Conservation (phyloP, 2,797 vertebrate genomes). For the Mormyrops boulengeri region DNA sequence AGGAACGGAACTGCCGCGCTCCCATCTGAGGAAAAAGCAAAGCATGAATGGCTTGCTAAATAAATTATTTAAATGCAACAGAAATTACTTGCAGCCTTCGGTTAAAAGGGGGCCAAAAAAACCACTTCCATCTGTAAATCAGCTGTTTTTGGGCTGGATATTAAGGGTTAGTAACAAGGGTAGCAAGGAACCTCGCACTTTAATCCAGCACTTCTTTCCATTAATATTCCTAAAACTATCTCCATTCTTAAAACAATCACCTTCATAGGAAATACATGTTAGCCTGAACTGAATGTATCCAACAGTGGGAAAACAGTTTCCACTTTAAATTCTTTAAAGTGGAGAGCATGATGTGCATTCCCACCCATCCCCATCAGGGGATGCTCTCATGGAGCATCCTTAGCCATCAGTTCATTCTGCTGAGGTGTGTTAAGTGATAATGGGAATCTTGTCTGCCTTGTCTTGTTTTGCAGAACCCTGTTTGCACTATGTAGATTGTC, state of each 20-base stretch:
- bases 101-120: background rate
- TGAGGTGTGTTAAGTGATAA: background rate
- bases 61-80: background rate
- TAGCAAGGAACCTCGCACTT: background rate
- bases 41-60: background rate
- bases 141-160: background rate
- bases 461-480: background rate
- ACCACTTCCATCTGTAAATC: background rate
- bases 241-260: background rate
- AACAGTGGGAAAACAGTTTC: background rate
- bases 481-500: background rate
- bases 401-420: background rate
- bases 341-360: background rate
- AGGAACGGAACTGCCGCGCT: conserved; percentile 71
- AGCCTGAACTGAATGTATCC: background rate
- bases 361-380: background rate
- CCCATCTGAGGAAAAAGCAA: conserved; percentile 57
- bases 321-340: background rate
- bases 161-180: background rate
- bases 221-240: background rate
- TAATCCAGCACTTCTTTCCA: background rate
- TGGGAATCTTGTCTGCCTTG: background rate
- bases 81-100: background rate
- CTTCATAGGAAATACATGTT: background rate
- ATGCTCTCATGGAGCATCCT: background rate